phyloP scores from a whole-genome alignment of 1,140 invertebrate species.

The Zaprionus inermis region DNA sequence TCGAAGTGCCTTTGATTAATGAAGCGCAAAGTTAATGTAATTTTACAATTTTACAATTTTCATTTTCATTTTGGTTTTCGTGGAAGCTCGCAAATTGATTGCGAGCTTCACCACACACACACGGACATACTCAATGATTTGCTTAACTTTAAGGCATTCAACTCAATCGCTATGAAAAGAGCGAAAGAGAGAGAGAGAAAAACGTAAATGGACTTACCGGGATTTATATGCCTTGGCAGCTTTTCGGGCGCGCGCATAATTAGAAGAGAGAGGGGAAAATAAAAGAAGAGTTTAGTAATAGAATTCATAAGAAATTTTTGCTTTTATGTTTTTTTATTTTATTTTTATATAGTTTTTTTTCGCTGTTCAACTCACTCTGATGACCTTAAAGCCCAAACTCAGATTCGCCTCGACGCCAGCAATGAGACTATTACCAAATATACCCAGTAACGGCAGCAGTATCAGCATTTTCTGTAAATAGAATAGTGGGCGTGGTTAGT shows the following conservation, averaged over 20 bases:
- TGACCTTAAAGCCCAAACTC: constrained; percentile 79
- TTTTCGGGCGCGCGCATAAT: constrained; percentile 48
- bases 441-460: constrained; percentile 75
- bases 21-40: constrained; percentile 71
- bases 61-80: constrained; percentile 35
- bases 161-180: constrained; percentile 26
- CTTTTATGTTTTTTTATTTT: constrained; percentile 8
- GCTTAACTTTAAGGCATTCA: constrained; percentile 41
- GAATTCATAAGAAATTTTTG: constrained; percentile 61
- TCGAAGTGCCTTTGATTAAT: constrained; percentile 70
- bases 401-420: constrained; percentile 72
- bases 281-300: constrained; percentile 55
- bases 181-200: constrained; percentile 18
- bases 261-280: constrained; percentile 4
- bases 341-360: background rate
- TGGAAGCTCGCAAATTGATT: constrained; percentile 51
- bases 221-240: constrained; percentile 77
- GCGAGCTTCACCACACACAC: constrained; percentile 7
- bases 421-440: constrained; percentile 79
- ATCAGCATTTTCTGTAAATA: constrained; percentile 77
- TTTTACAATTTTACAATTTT: constrained; percentile 63
- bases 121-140: constrained; percentile 23
- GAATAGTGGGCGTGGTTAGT: constrained; percentile 44
- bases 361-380: constrained; percentile 72
- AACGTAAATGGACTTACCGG: constrained; percentile 65